Base-by-base conservation (phyloP, 1,140 invertebrate genomes). In the Pachyrhynchus sulphureomaculatus region DNA sequence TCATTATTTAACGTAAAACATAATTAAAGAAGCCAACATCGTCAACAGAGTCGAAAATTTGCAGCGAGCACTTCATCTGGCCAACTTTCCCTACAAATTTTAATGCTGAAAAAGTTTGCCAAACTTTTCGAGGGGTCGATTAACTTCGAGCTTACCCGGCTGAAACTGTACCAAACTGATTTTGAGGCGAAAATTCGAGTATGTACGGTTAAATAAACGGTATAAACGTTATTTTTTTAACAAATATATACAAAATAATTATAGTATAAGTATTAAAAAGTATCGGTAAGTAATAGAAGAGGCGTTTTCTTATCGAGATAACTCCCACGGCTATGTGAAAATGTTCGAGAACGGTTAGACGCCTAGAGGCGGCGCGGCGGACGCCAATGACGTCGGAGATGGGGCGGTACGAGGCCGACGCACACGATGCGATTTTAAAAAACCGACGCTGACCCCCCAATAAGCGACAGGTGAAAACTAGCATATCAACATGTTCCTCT, bases 81-180 rank as follows among this genome's bases (percentile, higher is more conserved):
- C 56, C 71, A 72, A 74, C 72, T 74, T 74, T 71, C 71, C 71
- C 72, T 68, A 70, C 72, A 72, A 72, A 72, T 72, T 74, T 72
- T 70, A 71, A 72, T 71, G 72, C 67, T 68, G 71, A 74, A 74
- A 74, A 74, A 72, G 71, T 74, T 72, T 71, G 57, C 54, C 62
- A 72, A 74, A 71, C 69, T 74, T 73, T 72, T 61, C 69, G 72
- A 74, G 72, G 72, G 72, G 72, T 74, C 71, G 72, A 74, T 74
- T 74, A 74, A 74, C 71, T 72, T 70, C 62, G 67, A 68, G 69
- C 62, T 64, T 69, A 71, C 67, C 70, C 63, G 64, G 59, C 71
- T 66, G 68, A 73, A 73, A 72, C 59, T 73, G 72, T 71, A 71
- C 70, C 68, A 67, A 71, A 71, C 70, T 66, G 67, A 69, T 72